phyloP scores from a whole-genome alignment of 2,888 invertebrate species.

The Plagodis pulveraria region DNA sequence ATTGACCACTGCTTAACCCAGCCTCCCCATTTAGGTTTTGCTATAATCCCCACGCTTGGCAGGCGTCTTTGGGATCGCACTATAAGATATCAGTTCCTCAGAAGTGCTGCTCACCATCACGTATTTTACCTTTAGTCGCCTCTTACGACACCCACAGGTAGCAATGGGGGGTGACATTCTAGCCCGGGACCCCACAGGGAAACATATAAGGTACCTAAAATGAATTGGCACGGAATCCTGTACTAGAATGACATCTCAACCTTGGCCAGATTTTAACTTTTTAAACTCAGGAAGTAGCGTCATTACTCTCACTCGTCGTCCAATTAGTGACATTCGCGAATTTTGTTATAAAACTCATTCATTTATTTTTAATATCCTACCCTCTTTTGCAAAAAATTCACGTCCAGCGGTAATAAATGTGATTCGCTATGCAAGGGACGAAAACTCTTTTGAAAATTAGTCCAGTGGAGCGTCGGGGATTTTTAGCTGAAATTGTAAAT shows the following conservation, averaged over 20 bases:
- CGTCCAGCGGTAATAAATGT: constrained; percentile 58
- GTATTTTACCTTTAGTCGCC: too few species aligned
- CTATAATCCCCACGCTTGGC: too few species aligned
- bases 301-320: constrained; percentile 52
- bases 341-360: constrained; percentile 52
- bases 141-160: too few species aligned
- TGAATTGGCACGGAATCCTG: too few species aligned
- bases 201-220: too few species aligned
- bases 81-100: too few species aligned
- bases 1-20: too few species aligned
- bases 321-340: constrained; percentile 57
- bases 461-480: constrained; percentile 51
- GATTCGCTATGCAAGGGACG: constrained; percentile 50
- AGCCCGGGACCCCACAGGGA: too few species aligned
- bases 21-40: too few species aligned
- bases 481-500: constrained; percentile 63
- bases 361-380: constrained; percentile 59
- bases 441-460: constrained; percentile 66
- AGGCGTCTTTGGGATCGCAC: too few species aligned
- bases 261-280: constrained; percentile 13
- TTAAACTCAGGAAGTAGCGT: constrained; percentile 35
- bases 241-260: constrained; percentile 8
- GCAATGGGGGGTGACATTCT: too few species aligned
- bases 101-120: too few species aligned
- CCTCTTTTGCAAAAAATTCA: constrained; percentile 50